These are phyloP conservation scores for Danio kyathit DNA, from an alignment of 2,797 vertebrate species.

Conservation along the genomic window DNA sequence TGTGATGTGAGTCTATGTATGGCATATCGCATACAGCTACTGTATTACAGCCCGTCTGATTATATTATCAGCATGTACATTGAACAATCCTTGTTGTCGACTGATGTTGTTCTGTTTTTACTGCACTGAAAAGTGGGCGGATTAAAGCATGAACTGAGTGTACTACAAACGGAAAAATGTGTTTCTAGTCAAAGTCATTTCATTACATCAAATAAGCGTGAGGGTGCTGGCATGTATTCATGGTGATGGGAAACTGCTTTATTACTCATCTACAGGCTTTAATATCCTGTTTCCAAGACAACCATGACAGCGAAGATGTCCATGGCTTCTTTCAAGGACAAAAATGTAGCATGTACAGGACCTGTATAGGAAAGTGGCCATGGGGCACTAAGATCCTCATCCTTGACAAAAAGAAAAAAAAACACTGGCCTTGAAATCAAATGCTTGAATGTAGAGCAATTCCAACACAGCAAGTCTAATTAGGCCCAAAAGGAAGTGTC, in stretches of 20 bases:
- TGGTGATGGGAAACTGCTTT: slow-evolving; percentile 53
- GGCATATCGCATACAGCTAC: slow-evolving; percentile 18
- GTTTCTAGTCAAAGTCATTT: slow-evolving; percentile 40
- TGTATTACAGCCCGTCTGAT: slow-evolving; percentile 29
- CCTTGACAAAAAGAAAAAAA: not conserved
- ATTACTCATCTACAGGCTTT: slow-evolving; percentile 56
- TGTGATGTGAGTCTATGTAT: not conserved
- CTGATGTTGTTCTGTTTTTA: slow-evolving; percentile 36
- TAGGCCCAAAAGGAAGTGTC: not conserved
- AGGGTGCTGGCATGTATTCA: slow-evolving; percentile 48
- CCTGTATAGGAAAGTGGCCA: slow-evolving; percentile 46
- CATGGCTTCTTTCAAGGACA: slow-evolving; percentile 52
- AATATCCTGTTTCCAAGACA: slow-evolving; percentile 66
- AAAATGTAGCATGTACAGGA: slow-evolving; percentile 40
- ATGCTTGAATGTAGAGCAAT: slow-evolving; percentile 18
- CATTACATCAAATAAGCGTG: slow-evolving; percentile 46
- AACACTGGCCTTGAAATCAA: slow-evolving; percentile 19
- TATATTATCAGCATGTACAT: slow-evolving; percentile 41
- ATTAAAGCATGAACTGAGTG: slow-evolving; percentile 29
- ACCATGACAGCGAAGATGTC: slow-evolving; percentile 53
- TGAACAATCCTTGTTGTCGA: slow-evolving; percentile 34
- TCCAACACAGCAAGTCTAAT: slow-evolving; percentile 10
- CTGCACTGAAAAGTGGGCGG: slow-evolving; percentile 11
- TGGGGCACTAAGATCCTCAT: slow-evolving; percentile 28
- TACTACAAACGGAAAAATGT: slow-evolving; percentile 42